Conservation (phyloP, 2,888 invertebrate genomes). For the Neocrepidodera transversa region DNA sequence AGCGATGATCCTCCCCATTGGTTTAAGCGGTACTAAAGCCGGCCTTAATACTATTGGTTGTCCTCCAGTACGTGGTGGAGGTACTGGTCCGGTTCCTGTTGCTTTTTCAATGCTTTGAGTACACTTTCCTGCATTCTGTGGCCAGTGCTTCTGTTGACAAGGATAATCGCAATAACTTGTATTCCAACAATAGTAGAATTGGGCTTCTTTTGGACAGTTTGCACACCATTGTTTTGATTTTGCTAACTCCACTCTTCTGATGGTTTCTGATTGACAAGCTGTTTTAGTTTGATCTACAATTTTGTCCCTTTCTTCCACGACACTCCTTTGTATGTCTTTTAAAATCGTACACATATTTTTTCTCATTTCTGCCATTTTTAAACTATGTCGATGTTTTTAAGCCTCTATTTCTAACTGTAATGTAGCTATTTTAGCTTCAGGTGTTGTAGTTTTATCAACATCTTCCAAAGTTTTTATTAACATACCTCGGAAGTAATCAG, state of each 20-base stretch:
- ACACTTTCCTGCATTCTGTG: constrained; percentile 73
- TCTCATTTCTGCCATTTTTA: constrained; percentile 72
- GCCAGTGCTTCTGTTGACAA: constrained; percentile 89
- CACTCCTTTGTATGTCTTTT: constrained; percentile 56
- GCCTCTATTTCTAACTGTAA: constrained; percentile 75
- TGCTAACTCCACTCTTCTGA: constrained; percentile 75
- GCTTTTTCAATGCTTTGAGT: constrained; percentile 57
- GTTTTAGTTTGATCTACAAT: constrained; percentile 71
- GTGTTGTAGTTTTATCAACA: constrained; percentile 64
- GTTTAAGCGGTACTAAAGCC: constrained; percentile 41
- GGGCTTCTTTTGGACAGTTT: constrained; percentile 84
- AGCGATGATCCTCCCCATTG: constrained; percentile 48
- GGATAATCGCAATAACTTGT: constrained; percentile 91
- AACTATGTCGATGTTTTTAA: constrained; percentile 73
- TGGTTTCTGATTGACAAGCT: constrained; percentile 73
- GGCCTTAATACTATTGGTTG: constrained; percentile 48
- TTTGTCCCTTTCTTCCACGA: constrained; percentile 68
- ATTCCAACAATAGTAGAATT: constrained; percentile 96
- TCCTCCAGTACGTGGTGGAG: constrained; percentile 34
- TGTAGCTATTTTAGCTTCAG: constrained; percentile 67
- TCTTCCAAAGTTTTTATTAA: constrained; percentile 73
- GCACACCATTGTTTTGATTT: constrained; percentile 95
- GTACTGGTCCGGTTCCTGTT: constrained; percentile 26
- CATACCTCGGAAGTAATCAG: constrained; percentile 74
- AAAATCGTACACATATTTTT: constrained; percentile 56